Percentiles rank a stretch among this genome's conserved stretches.
Conservation (phyloP, 2,797 vertebrate genomes). For the Gorsachius magnificus region DNA sequence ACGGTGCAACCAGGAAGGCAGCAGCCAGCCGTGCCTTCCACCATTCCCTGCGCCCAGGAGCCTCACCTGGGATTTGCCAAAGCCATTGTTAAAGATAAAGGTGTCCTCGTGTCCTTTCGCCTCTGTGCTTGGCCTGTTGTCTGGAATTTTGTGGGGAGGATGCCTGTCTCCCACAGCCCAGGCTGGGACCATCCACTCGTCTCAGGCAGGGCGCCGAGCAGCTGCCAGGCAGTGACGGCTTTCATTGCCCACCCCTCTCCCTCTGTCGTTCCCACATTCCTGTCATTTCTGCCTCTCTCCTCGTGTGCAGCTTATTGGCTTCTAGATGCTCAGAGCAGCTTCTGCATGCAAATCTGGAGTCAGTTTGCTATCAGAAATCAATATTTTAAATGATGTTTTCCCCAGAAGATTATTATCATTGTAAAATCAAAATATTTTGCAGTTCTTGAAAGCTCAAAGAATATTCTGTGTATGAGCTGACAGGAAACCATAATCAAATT, state of each 20-base stretch:
- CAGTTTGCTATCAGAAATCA: conserved; percentile 70
- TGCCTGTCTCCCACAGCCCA: background rate
- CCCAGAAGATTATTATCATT: conserved; percentile 66
- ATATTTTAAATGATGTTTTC: conserved; percentile 64
- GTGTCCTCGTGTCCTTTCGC: background rate
- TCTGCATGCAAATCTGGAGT: conserved; percentile 39
- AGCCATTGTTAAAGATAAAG: background rate
- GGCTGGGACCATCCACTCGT: background rate
- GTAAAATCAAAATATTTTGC: conserved; percentile 79
- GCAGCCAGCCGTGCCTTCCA: accelerated
- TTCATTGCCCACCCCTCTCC: background rate
- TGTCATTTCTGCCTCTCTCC: background rate
- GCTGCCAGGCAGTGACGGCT: background rate
- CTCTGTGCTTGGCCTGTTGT: background rate
- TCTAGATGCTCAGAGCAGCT: background rate
- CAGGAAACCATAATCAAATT: conserved; percentile 78
- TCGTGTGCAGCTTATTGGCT: background rate
- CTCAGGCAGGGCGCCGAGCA: background rate
- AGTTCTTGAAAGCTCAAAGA: conserved; percentile 71
- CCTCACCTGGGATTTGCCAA: background rate
- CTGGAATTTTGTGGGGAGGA: background rate
- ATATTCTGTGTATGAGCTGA: conserved; percentile 69
- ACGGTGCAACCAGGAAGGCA: background rate
- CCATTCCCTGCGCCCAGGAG: accelerated
- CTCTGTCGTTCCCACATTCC: background rate